A percentile compares a stretch with the other conserved stretches of the same genome.
phyloP scores from a whole-genome alignment of 2,888 invertebrate species.

The Mamestra brassicae region DNA sequence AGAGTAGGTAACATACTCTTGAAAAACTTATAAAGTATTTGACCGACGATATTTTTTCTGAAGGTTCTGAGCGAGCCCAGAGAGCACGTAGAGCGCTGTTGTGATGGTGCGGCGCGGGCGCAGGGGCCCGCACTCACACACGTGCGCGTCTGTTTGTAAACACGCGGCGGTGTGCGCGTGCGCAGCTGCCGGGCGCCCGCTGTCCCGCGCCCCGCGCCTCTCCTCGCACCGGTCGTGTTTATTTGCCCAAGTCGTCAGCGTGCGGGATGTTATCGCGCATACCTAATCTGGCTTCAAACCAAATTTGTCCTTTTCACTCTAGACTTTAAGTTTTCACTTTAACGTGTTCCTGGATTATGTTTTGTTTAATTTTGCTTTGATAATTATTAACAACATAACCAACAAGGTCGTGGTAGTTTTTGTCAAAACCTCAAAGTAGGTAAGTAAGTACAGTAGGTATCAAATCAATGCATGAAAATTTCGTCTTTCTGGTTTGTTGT shows the following conservation, averaged over 20 bases:
- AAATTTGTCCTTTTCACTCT: constrained; percentile 31
- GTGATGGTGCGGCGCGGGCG: neutral
- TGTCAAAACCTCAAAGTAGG: neutral
- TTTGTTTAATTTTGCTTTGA: neutral
- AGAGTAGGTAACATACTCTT: too few species aligned
- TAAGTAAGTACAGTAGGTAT: too few species aligned
- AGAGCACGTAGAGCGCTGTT: neutral
- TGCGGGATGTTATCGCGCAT: constrained; percentile 48
- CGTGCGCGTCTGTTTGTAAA: constrained; percentile 68
- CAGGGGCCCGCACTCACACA: constrained; percentile 44
- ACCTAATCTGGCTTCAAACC: constrained; percentile 44
- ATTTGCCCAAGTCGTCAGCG: constrained; percentile 28
- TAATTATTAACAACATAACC: too few species aligned
- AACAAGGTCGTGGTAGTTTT: neutral
- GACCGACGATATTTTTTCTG: neutral
- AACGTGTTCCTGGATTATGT: constrained; percentile 24
- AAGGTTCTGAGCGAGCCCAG: constrained; percentile 12
- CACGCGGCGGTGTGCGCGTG: constrained; percentile 72
- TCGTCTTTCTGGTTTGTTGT: neutral
- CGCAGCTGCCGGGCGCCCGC: constrained; percentile 74
- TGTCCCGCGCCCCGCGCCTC: constrained; percentile 23
- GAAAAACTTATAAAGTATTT: neutral
- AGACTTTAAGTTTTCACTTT: neutral
- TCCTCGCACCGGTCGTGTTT: constrained; percentile 13
- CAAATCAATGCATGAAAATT: too few species aligned